Percentiles rank a stretch among this genome's conserved stretches.
phyloP scores from a whole-genome alignment of 35 echinoderm and acorn worm genomes.

The Patiria miniata region DNA sequence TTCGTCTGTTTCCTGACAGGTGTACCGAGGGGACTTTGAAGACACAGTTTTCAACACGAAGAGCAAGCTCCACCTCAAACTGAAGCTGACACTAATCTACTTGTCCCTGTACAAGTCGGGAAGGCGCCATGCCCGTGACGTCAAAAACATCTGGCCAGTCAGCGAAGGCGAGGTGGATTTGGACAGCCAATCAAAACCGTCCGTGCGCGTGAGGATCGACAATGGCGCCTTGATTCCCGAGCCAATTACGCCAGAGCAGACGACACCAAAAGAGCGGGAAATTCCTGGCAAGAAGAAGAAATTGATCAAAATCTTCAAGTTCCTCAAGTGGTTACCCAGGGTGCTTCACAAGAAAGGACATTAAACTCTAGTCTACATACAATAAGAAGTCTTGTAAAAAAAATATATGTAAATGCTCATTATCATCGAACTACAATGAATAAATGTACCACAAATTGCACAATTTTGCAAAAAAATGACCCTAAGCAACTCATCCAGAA shows the following conservation, averaged over 20 bases:
- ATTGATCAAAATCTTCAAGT: not conserved
- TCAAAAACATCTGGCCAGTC: not conserved
- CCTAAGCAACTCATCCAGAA: too few relatives aligned
- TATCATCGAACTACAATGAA: too few relatives aligned
- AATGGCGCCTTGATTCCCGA: not conserved
- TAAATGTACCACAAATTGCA: too few relatives aligned
- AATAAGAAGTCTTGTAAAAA: too few relatives aligned
- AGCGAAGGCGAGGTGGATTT: not conserved
- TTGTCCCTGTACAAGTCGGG: not conserved
- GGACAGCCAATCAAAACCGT: not conserved
- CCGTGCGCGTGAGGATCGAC: not conserved
- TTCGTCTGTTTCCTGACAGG: not conserved
- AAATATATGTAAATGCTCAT: too few relatives aligned
- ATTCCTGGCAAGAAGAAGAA: not conserved
- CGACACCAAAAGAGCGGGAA: not conserved
- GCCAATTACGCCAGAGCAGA: not conserved
- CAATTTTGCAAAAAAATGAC: too few relatives aligned
- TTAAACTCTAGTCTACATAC: too few relatives aligned
- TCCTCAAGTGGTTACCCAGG: not conserved
- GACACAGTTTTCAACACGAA: constrained; percentile 14
- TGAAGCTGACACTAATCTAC: not conserved
- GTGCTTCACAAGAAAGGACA: not conserved
- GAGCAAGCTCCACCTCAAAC: not conserved
- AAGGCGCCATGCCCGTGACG: not conserved
- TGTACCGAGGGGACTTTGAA: not conserved